These are phyloP conservation scores for Phrynosoma platyrhinos DNA, from an alignment of 2,113 vertebrate species.

Conservation along the genomic window DNA sequence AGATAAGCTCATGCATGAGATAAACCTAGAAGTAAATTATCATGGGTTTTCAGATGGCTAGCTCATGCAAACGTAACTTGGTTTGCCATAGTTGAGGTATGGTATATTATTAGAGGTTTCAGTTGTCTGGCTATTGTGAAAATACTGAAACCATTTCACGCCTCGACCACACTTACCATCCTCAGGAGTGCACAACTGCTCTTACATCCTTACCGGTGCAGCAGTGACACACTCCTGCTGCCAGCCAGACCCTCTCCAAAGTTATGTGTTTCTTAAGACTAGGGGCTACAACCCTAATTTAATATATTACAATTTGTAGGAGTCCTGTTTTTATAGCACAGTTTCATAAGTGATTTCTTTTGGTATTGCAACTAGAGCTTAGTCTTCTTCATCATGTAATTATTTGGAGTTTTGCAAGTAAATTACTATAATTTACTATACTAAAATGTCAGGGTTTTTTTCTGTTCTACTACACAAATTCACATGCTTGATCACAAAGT, in stretches of 20 bases:
- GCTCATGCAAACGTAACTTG: no score
- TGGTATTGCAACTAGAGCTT: not conserved
- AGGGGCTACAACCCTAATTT: not conserved
- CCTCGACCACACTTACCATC: not conserved
- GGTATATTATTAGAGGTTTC: not conserved
- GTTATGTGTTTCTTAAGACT: not conserved
- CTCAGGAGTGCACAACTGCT: not conserved
- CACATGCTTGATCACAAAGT: no score
- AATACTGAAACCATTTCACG: not conserved
- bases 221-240: not conserved
- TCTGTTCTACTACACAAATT: no score
- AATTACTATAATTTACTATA: no score
- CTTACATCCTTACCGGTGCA: no score
- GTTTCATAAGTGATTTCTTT: not conserved
- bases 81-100: not conserved
- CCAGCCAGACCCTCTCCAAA: no score
- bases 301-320: not conserved
- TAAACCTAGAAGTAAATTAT: not conserved
- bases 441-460: no score
- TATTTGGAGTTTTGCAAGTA: not conserved
- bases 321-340: not conserved
- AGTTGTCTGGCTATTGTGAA: not conserved
- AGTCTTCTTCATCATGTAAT: not conserved
- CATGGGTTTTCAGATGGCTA: not conserved
- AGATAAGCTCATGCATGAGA: not conserved